Base-by-base conservation (phyloP, 2,797 vertebrate genomes). In the Anniella stebbinsi region DNA sequence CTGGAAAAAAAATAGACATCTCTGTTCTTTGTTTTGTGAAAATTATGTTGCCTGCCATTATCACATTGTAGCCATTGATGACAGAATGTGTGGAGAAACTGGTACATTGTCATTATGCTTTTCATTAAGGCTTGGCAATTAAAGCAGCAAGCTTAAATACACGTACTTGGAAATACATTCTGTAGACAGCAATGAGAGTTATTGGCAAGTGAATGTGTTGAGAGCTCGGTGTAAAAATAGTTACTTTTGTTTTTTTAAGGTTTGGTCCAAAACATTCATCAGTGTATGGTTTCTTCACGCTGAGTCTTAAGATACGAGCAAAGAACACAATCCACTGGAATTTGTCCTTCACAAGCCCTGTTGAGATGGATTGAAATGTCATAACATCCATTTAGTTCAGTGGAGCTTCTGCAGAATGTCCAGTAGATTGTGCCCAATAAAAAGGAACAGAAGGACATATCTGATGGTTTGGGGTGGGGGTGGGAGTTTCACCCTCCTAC, bases 11-110 rank as follows among this genome's bases (percentile, higher is more conserved):
- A 45, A 75, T 9, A 76, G 36, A 33, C 67, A 15, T 23, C 30
- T 70, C 28, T 13, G 8, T 36, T n/a, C 54, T 72, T 41, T 5
- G 11, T 3, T 60, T n/a, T 84, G 11, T 82, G 82, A 0, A 0
- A 70, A 89, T 87, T 76, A 87, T 84, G 30, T 1, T 69, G 87
- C 89, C 85, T 66, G 72, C 87, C 23, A 30, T 13, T 21, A 84
- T 67, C 51, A 76, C n/a, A 1, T 93, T 93, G 38, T 38, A 91
- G 33, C 63, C 76, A 82, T 66, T 28, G 38, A 13, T 60, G 54
- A 12, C 67, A 77, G 85, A 91, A 80, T 89, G 63, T 86, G 88
- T 91, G 84, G 90, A 92, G 94, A 94, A 88, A 95, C 91, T 94
- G 92, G 91, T 94, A 91, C 92, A 92, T 36, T 87, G 48, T 54